These are phyloP conservation scores for Corythornis cristatus DNA, from an alignment of 2,113 vertebrate species.

Conservation along the genomic window DNA sequence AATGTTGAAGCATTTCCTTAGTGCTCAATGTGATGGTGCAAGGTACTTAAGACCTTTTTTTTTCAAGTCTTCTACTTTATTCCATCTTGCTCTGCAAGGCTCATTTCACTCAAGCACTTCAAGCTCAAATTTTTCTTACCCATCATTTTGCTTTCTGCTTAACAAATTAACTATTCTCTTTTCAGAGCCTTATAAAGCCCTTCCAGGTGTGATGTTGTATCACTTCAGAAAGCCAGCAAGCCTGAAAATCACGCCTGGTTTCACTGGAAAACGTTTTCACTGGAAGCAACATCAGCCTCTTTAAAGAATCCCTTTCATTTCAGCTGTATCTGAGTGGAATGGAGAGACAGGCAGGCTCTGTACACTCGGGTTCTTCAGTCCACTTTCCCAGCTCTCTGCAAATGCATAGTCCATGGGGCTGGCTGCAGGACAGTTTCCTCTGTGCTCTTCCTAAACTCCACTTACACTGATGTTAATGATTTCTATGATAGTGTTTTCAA, in stretches of 20 bases:
- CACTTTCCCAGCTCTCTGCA: not conserved
- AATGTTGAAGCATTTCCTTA: not conserved
- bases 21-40: not conserved
- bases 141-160: not conserved
- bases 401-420: not conserved
- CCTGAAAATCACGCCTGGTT: not conserved
- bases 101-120: not conserved
- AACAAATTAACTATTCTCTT: not conserved
- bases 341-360: not conserved
- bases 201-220: not conserved
- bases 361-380: not conserved
- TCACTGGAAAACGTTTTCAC: not conserved
- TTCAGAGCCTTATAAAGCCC: not conserved
- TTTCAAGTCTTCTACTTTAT: not conserved
- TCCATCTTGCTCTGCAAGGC: not conserved
- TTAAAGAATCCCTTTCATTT: not conserved
- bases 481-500: slow-evolving; percentile 94
- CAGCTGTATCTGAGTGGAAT: not conserved
- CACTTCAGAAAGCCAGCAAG: slow-evolving; percentile 14
- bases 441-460: slow-evolving; percentile 69
- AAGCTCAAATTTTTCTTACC: not conserved
- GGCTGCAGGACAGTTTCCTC: not conserved
- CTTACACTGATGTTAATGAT: slow-evolving; percentile 92
- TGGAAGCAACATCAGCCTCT: slow-evolving; percentile 5
- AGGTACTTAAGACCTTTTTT: not conserved